A percentile compares a stretch with the other conserved stretches of the same genome.
These are phyloP conservation scores for Danionella cerebrum DNA, from an alignment of 2,113 vertebrate genomes.

Conservation along the genomic window DNA sequence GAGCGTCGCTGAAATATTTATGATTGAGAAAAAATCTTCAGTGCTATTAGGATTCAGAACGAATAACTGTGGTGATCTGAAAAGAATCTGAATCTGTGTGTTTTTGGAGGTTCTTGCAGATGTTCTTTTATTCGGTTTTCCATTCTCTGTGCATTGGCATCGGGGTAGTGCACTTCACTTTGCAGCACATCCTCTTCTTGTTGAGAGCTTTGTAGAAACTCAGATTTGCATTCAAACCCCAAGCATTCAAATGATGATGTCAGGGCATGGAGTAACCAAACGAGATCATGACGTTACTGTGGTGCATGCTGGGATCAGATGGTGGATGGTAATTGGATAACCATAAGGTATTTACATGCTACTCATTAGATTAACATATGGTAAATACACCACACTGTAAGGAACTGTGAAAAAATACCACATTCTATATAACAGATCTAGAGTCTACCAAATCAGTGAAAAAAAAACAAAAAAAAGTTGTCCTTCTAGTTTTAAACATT, in stretches of 20 bases:
- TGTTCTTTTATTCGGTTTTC: not conserved
- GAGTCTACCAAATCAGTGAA: too few relatives aligned
- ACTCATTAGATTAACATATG: not conserved
- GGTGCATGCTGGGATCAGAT: not conserved
- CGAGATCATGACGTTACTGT: too few relatives aligned
- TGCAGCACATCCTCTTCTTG: not conserved
- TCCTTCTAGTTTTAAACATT: too few relatives aligned
- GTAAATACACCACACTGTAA: not conserved
- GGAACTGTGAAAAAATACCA: not conserved
- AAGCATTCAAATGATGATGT: not conserved
- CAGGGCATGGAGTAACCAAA: not conserved
- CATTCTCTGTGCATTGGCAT: too few relatives aligned
- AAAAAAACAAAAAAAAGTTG: too few relatives aligned
- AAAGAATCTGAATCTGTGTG: not conserved
- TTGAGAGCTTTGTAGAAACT: not conserved
- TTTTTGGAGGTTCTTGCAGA: not conserved
- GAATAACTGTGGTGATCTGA: conserved; percentile 1
- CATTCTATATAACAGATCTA: not conserved
- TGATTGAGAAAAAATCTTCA: conserved; percentile 8
- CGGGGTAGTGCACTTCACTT: not conserved
- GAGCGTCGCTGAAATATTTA: not conserved
- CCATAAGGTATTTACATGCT: not conserved
- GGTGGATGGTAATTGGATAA: not conserved
- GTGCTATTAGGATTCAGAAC: not conserved
- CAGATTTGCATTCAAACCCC: not conserved